Percentiles rank a stretch among this genome's conserved stretches.
phyloP scores from a whole-genome alignment of 2,888 invertebrate genomes.

The Cacoxenus indagator region DNA sequence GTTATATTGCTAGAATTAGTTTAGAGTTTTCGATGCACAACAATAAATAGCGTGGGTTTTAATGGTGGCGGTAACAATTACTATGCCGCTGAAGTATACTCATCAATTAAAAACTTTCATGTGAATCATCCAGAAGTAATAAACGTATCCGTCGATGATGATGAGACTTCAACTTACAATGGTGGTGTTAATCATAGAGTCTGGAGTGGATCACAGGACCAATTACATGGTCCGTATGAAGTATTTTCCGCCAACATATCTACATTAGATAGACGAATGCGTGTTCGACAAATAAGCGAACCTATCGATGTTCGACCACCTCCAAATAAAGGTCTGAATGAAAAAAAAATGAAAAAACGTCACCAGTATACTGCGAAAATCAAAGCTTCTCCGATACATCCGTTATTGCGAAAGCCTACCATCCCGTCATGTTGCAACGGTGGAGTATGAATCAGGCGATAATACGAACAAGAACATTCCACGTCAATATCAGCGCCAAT shows the following conservation, averaged over 20 bases:
- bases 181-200: slow-evolving; percentile 95
- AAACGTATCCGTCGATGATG: slow-evolving; percentile 74
- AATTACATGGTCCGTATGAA: slow-evolving; percentile 80
- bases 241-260: slow-evolving; percentile 73
- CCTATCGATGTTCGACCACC: slow-evolving; percentile 89
- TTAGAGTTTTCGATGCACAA: too few relatives aligned
- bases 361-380: slow-evolving; percentile 66
- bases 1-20: too few relatives aligned
- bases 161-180: slow-evolving; percentile 87
- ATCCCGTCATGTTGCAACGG: slow-evolving; percentile 65
- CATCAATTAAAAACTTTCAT: too few relatives aligned
- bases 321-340: slow-evolving; percentile 80
- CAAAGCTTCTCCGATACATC: slow-evolving; percentile 71
- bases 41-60: too few relatives aligned
- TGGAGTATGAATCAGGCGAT: slow-evolving; percentile 54
- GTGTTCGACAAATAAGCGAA: slow-evolving; percentile 85
- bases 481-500: slow-evolving; percentile 74
- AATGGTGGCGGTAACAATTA: too few relatives aligned
- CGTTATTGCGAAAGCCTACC: slow-evolving; percentile 70
- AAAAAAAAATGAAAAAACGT: slow-evolving; percentile 72
- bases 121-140: slow-evolving; percentile 71
- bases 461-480: slow-evolving; percentile 67
- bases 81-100: too few relatives aligned
- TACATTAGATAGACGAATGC: slow-evolving; percentile 76
- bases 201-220: slow-evolving; percentile 87